Base-by-base conservation (phyloP, 2,797 vertebrate genomes). In the Clarias platycephalus region DNA sequence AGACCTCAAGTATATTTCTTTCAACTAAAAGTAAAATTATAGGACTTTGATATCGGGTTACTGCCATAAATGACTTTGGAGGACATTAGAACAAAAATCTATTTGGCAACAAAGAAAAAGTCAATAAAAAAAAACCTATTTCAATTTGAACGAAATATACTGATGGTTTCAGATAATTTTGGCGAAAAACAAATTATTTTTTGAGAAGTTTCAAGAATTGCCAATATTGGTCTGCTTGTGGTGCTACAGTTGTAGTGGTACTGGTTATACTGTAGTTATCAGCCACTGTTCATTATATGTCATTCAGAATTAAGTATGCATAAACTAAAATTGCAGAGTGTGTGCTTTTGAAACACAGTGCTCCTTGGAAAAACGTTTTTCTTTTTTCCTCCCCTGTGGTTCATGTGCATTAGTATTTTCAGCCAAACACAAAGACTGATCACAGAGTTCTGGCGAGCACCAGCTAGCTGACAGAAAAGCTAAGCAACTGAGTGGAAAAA, bases 401-500 rank as follows among this genome's bases (percentile, higher is more conserved):
- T 77, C 55, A 37, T 76, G 16, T 79, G 62, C 9, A 28, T 79
- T 26, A 44, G 24, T 64, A 20, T 53, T 78, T 49, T 63, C 34
- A 20, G 60, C 24, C 5, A 64, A 66, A 28, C 40, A 31, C 53
- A 53, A 57, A 74, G 64, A 13, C 58, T 12, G 71, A 26, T 31
- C 57, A 72, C 28, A 34, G 70, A 31, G 63, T 2, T 60, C 31
- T 40, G 75, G 34, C 26, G 58, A 22, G 90, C 85, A 92, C 89
- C 91, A 91, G 89, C 90, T 76, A 82, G 84, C 85, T 75, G 88
- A 86, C 84, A 89, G 77, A 87, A 86, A 86, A 84, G 87, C 82
- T 83, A 81, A 72, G 83, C 83, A 85, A 90, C 84, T 90, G 88
- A 92, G 90, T 91, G 83, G 86, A 91, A 89, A 91, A 91, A 92